These are phyloP conservation scores for Hyperoplus immaculatus DNA, from an alignment of 2,797 vertebrate species.

Conservation along the genomic window DNA sequence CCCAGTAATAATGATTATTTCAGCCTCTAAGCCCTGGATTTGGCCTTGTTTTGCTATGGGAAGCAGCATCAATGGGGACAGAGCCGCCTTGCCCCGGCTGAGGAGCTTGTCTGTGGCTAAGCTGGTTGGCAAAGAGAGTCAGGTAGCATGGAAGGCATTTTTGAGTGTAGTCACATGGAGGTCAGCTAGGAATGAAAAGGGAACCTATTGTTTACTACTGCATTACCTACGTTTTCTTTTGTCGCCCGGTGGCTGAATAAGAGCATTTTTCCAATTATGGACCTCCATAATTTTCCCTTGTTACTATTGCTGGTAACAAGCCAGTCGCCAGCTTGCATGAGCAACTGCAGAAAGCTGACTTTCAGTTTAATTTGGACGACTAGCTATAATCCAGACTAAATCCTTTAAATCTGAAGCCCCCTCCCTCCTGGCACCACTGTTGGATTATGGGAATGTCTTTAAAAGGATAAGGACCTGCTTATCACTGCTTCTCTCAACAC, in stretches of 20 bases:
- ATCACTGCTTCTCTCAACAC: slow-evolving; percentile 82
- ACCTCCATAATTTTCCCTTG: slow-evolving; percentile 63
- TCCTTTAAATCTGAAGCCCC: slow-evolving; percentile 85
- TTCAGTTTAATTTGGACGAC: slow-evolving; percentile 90
- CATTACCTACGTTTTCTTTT: slow-evolving; percentile 33
- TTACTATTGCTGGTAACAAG: slow-evolving; percentile 77
- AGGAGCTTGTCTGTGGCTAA: slow-evolving; percentile 77
- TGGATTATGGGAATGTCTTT: slow-evolving; percentile 87
- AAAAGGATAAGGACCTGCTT: slow-evolving; percentile 87
- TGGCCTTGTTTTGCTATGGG: slow-evolving; percentile 80
- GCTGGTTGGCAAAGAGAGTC: slow-evolving; percentile 68
- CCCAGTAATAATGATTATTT: slow-evolving; percentile 83
- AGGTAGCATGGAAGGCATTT: slow-evolving; percentile 68
- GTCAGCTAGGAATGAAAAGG: slow-evolving; percentile 45
- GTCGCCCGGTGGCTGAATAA: slow-evolving; percentile 45
- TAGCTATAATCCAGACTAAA: slow-evolving; percentile 88
- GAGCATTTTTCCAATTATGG: slow-evolving; percentile 77
- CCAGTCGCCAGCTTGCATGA: slow-evolving; percentile 84
- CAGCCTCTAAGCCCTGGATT: slow-evolving; percentile 82
- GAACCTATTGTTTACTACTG: slow-evolving; percentile 24
- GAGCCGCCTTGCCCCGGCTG: slow-evolving; percentile 71
- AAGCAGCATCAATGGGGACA: slow-evolving; percentile 71
- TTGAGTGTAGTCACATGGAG: slow-evolving; percentile 43
- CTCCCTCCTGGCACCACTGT: slow-evolving; percentile 66
- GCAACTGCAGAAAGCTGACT: slow-evolving; percentile 86